Conservation (phyloP, 2,888 invertebrate species). For the Pheosia gnoma region DNA sequence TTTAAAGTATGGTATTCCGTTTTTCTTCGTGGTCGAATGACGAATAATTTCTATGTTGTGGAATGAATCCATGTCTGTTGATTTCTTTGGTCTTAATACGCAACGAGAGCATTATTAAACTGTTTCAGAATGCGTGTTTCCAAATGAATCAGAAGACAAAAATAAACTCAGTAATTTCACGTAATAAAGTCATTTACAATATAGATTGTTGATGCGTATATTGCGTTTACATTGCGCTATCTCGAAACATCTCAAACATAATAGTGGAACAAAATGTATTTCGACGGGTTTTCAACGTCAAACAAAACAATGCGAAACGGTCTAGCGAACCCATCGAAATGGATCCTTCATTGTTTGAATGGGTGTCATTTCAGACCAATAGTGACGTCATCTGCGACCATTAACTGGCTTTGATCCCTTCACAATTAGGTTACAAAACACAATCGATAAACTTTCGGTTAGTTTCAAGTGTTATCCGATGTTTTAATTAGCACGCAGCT, state of each 20-base stretch:
- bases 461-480: conserved; percentile 8
- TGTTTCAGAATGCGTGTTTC: neutral
- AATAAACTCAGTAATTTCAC: conserved; percentile 21
- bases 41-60: no score
- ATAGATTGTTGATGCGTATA: conserved; percentile 1
- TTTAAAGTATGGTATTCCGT: neutral
- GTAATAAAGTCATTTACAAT: conserved; percentile 11
- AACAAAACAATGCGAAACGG: conserved; percentile 30
- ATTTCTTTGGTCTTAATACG: no score
- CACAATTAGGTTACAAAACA: conserved; percentile 25
- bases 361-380: conserved; percentile 45
- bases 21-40: no score
- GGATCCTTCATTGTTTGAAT: conserved; percentile 46
- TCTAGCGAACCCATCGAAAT: conserved; percentile 41
- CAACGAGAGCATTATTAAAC: no score
- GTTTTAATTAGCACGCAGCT: conserved; percentile 18
- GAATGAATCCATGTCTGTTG: no score
- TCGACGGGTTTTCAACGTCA: conserved; percentile 20
- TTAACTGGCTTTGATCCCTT: conserved; percentile 29
- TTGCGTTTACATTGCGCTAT: conserved; percentile 15
- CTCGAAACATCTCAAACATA: conserved; percentile 18
- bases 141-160: conserved; percentile 2
- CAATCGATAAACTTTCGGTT: conserved; percentile 11
- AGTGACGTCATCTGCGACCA: conserved; percentile 44
- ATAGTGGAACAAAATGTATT: conserved; percentile 18